These are phyloP conservation scores for Siderastrea radians DNA, from an alignment of 92 coral and sea anemone species.

Conservation along the genomic window DNA sequence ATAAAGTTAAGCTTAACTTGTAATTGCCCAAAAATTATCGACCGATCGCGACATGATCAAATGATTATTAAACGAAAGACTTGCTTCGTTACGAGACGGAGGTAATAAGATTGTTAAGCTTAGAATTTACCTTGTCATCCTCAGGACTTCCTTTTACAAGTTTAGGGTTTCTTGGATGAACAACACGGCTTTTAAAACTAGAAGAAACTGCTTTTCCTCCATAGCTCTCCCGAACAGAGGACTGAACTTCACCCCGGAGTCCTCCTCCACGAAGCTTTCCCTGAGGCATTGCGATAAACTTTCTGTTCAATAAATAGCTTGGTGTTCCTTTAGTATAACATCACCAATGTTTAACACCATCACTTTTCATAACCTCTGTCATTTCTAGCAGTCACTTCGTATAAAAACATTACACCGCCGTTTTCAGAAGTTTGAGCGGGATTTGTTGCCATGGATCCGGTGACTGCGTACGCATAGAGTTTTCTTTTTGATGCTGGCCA, in stretches of 20 bases:
- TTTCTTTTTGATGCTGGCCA: neutral
- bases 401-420: conserved; percentile 31
- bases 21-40: too few relatives aligned
- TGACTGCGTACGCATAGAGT: conserved; percentile 18
- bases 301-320: neutral
- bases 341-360: neutral
- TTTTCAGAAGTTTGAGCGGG: conserved; percentile 54
- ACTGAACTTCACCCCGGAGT: conserved; percentile 84
- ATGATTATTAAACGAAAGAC: too few relatives aligned
- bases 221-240: conserved; percentile 80
- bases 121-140: conserved; percentile 89
- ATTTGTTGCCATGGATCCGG: conserved; percentile 49
- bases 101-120: neutral
- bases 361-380: neutral
- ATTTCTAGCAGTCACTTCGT: neutral
- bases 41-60: too few relatives aligned
- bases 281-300: conserved; percentile 32
- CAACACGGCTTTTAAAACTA: conserved; percentile 89
- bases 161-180: conserved; percentile 97
- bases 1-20: too few relatives aligned
- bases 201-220: conserved; percentile 75
- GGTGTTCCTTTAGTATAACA: neutral
- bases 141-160: conserved; percentile 87
- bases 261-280: conserved; percentile 70
- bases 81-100: neutral